Evolutionary conservation across 37 sponge, comb jelly and placozoan genomes (phyloP), one percentile per base, ranked within the genome.

Genomic region (Geodia barretti): DNA sequence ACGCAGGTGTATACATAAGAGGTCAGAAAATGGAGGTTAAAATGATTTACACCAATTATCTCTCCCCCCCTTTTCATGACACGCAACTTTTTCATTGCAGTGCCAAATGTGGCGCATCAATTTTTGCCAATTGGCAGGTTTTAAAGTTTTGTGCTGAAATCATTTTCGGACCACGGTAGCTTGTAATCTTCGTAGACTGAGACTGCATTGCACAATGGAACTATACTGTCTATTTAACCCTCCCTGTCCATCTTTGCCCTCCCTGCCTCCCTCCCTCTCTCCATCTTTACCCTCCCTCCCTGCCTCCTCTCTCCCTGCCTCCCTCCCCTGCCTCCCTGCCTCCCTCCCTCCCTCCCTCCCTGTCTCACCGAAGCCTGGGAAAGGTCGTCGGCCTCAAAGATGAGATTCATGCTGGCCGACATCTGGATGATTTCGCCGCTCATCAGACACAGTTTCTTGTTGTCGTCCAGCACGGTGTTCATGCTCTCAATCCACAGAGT

Each of bases 351-450:
- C 54, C 54, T 47, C 54, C 54, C 54, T 29, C 21, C 2, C 4
- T 0, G 32, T 69, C 92, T 79, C 65, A 95, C 96, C 30, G 99
- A 98, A 32, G 99, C 99, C 67, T 98, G 95, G 39, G 92, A 88
- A 30, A 98, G 89, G 75, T 98, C 99, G 35, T 87, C 89, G 0
- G 95, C 84, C 86, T 98, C 99, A 74, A 98, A 98, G 72, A 98
- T 98, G 69, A 98, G 93, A 73, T 89, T 95, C 99, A 98, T 98
- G 23, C 83, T 79, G 85, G 83, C 82, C 36, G 93, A 92, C 95
- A 98, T 94, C 83, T 98, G 99, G 58, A 98, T 98, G 74, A 98
- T 98, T 72, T 98, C 99, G 23, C 99, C 99, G 47, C 97, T 96
- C 99, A 98, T 98, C 30, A 98, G 89, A 84, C 99, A 98, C 8